These are phyloP conservation scores for Eupithecia pulchellata DNA, from an alignment of 2,888 invertebrate genomes.

Conservation along the genomic window DNA sequence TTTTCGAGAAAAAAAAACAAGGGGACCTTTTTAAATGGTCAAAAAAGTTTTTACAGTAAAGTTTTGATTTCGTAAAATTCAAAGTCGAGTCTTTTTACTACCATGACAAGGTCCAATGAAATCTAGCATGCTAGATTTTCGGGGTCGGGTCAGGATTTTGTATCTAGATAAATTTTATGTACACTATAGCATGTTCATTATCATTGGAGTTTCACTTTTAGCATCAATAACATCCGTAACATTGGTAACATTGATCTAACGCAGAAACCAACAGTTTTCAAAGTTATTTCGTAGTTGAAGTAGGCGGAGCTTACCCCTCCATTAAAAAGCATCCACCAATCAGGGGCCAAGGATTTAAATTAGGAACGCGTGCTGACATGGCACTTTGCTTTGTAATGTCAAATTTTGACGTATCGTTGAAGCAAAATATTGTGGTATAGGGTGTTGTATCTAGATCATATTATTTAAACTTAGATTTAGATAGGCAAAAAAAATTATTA, in stretches of 20 bases:
- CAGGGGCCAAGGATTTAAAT: constrained; percentile 57
- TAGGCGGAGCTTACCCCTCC: constrained; percentile 55
- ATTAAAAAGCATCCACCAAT: constrained; percentile 60
- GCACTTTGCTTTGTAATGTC: constrained; percentile 63
- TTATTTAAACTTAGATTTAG: too few species aligned
- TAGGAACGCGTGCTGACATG: constrained; percentile 74
- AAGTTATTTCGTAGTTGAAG: neutral
- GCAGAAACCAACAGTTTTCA: neutral
- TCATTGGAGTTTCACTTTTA: constrained; percentile 35
- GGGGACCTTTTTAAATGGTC: neutral
- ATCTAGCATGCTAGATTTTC: constrained; percentile 6
- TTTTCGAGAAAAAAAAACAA: neutral
- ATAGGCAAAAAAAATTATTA: too few species aligned
- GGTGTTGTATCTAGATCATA: too few species aligned
- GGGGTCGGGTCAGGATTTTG: constrained; percentile 10
- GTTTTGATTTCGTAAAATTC: neutral
- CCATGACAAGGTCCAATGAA: neutral
- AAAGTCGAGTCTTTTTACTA: neutral
- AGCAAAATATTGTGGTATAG: constrained; percentile 65
- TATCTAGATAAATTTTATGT: neutral
- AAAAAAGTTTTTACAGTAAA: neutral
- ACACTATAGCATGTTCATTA: constrained; percentile 15
- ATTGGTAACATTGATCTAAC: constrained; percentile 24
- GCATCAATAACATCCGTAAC: neutral
- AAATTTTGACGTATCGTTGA: constrained; percentile 71